Conservation (phyloP, 2,888 invertebrate species). For the Meandrusa payeni region DNA sequence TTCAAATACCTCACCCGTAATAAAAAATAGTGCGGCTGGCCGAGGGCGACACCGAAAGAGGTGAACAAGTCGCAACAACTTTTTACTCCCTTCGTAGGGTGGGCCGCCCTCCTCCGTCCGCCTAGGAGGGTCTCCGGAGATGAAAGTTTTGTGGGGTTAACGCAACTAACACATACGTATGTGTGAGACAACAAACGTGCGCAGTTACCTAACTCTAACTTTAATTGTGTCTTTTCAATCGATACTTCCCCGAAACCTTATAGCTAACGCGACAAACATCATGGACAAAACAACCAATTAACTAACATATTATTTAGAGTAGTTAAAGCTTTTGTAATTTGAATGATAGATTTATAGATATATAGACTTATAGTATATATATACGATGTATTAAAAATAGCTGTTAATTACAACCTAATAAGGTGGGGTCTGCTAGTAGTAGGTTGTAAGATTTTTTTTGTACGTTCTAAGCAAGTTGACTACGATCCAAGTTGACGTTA, state of each 20-base stretch:
- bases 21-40: conserved; percentile 46
- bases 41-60: conserved; percentile 79
- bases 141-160: conserved; percentile 79
- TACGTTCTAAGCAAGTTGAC: too few species aligned
- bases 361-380: too few species aligned
- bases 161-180: conserved; percentile 63
- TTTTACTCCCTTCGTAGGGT: conserved; percentile 76
- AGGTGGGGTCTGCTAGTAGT: too few species aligned
- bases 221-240: conserved; percentile 81
- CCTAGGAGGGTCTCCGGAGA: conserved; percentile 65
- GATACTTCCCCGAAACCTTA: conserved; percentile 56
- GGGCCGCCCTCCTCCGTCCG: conserved; percentile 49
- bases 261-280: conserved; percentile 7
- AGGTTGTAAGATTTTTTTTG: too few species aligned
- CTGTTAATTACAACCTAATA: too few species aligned
- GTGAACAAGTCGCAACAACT: conserved; percentile 79
- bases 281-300: not conserved
- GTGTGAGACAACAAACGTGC: conserved; percentile 72
- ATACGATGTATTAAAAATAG: too few species aligned
- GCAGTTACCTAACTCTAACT: conserved; percentile 77
- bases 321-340: too few species aligned
- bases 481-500: too few species aligned
- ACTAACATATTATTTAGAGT: too few species aligned
- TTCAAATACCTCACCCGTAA: conserved; percentile 26
- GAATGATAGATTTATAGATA: too few species aligned